Base-by-base conservation (phyloP, 2,113 vertebrate genomes). In the Gobius niger region DNA sequence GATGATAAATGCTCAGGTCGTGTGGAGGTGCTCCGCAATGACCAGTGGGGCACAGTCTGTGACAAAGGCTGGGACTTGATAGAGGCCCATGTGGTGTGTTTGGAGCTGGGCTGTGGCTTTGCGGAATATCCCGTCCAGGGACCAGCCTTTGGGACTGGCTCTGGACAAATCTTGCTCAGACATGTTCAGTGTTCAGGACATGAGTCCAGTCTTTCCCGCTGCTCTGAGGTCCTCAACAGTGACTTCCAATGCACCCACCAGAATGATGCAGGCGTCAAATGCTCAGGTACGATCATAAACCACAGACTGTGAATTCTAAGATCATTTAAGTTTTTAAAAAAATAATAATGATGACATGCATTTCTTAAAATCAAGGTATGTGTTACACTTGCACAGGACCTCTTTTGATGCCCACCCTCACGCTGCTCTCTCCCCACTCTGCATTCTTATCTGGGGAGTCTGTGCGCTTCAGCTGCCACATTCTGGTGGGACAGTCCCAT, bases 1-100 rank as follows among this genome's bases (percentile, higher is more conserved):
- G 81, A 88, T 1, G 70, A 70, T 73, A 79, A 80, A 24, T 93
- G 92, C 67, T 91, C 88, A 2, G 92, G 92, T 9, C 87, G 90
- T 57, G 91, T 93, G 11, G 92, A 93, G 84, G 81, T 93, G 0
- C 87, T 85, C 57, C 82, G 72, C 44, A 84, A 82, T 19, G 72
- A 84, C 54, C 82, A 87, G 67, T 93, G 92, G 92, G 90, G 90
- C 24, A 91, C 92, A 0, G 90, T 93, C 1, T 92, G 91, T 3
- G 82, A 90, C 78, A 68, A 76, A 0, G 84, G 75, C 44, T 93
- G 92, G 92, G 87, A 88, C 73, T 64, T 87, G 16, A 76, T 72
- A 9, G 91, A 91, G 24, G 90, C 91, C 1, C 63, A 88, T 2
- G 91, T 93, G 72, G 92, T 93, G 44, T 93, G 92, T 63, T 44